Conservation (phyloP, 2,888 invertebrate genomes). For the Dichetophora obliterata region DNA sequence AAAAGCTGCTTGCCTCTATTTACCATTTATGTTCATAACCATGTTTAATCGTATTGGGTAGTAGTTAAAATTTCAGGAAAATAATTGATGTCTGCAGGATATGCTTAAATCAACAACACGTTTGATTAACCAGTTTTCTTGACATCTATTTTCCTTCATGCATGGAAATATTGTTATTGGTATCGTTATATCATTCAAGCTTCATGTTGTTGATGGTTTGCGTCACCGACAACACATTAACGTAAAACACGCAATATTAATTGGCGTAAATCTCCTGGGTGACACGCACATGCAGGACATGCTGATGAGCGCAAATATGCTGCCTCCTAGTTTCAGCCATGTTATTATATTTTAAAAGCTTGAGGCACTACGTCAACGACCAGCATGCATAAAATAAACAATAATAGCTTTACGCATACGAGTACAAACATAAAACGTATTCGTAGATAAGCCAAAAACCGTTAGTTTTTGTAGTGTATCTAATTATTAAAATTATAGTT, state of each 20-base stretch:
- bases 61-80: constrained; percentile 52
- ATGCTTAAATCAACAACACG: constrained; percentile 4
- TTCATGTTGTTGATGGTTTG: not conserved
- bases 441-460: not conserved
- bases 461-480: not conserved
- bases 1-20: not conserved
- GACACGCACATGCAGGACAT: constrained; percentile 40
- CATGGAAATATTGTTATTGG: not conserved
- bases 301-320: not conserved
- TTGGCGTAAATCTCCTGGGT: constrained; percentile 60
- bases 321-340: not conserved
- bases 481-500: constrained; percentile 28
- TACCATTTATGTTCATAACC: constrained; percentile 6
- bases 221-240: constrained; percentile 29
- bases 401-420: not conserved
- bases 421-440: constrained; percentile 9
- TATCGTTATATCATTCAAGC: not conserved
- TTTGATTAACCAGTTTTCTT: constrained; percentile 3
- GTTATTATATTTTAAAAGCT: constrained; percentile 7
- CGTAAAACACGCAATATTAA: constrained; percentile 61
- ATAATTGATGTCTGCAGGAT: constrained; percentile 59
- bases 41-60: constrained; percentile 44
- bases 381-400: constrained; percentile 14
- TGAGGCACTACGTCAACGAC: not conserved
- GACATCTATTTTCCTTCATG: not conserved